These are phyloP conservation scores for Planiliza haematocheilus DNA, from an alignment of 2,113 vertebrate species.

Conservation along the genomic window DNA sequence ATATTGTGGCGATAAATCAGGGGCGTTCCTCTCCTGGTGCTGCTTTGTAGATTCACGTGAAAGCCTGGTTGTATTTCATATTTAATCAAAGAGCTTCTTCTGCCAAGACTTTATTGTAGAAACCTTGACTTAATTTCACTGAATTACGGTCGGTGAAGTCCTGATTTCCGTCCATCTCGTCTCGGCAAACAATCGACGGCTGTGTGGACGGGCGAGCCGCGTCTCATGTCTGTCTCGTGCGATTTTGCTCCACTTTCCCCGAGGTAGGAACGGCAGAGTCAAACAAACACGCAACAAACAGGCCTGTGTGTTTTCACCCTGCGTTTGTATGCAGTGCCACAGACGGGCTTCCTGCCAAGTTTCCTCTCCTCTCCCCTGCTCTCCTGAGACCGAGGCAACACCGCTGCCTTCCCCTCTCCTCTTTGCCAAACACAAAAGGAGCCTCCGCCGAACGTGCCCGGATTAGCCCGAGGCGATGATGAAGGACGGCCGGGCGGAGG, in stretches of 20 bases:
- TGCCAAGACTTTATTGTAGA: slow-evolving; percentile 47
- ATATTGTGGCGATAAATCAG: slow-evolving; percentile 37
- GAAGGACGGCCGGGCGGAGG: slow-evolving; percentile 37
- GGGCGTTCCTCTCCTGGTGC: slow-evolving; percentile 20
- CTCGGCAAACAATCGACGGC: slow-evolving; percentile 37
- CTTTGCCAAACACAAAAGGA: slow-evolving; percentile 73
- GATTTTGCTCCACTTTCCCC: slow-evolving; percentile 18
- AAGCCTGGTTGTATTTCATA: slow-evolving; percentile 29
- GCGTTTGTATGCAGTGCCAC: slow-evolving; percentile 67
- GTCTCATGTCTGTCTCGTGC: slow-evolving; percentile 48
- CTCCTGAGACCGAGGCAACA: slow-evolving; percentile 7
- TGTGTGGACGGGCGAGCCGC: slow-evolving; percentile 6
- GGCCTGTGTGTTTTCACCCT: slow-evolving; percentile 46
- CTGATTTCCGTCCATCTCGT: slow-evolving; percentile 26
- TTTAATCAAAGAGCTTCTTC: slow-evolving; percentile 35
- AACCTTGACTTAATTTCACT: slow-evolving; percentile 49
- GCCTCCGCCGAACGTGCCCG: slow-evolving; percentile 20
- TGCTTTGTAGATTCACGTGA: slow-evolving; percentile 27
- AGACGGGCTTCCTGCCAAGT: slow-evolving; percentile 54
- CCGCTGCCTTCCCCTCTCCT: slow-evolving; percentile 17
- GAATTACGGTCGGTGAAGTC: slow-evolving; percentile 42
- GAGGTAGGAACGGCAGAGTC: slow-evolving; percentile 53
- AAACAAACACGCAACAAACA: slow-evolving; percentile 55
- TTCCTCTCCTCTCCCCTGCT: slow-evolving; percentile 18
- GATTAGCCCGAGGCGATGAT: slow-evolving; percentile 47